These are phyloP conservation scores for Elgaria multicarinata DNA, from an alignment of 2,113 vertebrate species.

Conservation along the genomic window DNA sequence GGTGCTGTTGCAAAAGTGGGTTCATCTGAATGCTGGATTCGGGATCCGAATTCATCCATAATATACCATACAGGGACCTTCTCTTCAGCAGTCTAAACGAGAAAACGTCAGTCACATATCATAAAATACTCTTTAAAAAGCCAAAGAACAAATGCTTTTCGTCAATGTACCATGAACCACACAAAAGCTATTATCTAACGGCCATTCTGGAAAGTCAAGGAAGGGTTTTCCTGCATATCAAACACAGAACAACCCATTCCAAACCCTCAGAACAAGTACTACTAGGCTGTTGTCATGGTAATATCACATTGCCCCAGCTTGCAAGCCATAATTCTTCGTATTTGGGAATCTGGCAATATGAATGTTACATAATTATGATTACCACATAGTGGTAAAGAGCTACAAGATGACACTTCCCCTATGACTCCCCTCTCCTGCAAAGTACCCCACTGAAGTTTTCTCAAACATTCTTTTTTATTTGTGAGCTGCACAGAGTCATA, in stretches of 20 bases:
- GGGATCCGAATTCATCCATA: slow-evolving; percentile 96
- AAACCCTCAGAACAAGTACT: background rate
- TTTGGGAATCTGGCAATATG: background rate
- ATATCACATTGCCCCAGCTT: background rate
- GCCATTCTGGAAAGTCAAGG: background rate
- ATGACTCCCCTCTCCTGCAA: background rate
- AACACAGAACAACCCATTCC: background rate
- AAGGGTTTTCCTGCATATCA: background rate
- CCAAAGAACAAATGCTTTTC: background rate
- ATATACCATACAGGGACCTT: slow-evolving; percentile 96
- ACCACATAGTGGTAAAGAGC: background rate
- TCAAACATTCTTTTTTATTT: background rate
- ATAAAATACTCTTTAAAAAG: accelerated
- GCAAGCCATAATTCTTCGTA: background rate
- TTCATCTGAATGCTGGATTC: slow-evolving; percentile 87
- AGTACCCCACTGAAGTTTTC: background rate
- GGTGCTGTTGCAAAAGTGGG: slow-evolving; percentile 89
- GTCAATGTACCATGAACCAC: background rate
- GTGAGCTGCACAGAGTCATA: background rate
- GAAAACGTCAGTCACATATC: background rate
- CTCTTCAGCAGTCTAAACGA: slow-evolving; percentile 81
- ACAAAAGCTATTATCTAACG: background rate
- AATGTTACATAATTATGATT: no score
- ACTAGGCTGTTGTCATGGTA: background rate
- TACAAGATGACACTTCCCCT: background rate